These are phyloP conservation scores for Amaurobius ferox DNA, from an alignment of 2,888 invertebrate species.

Conservation along the genomic window DNA sequence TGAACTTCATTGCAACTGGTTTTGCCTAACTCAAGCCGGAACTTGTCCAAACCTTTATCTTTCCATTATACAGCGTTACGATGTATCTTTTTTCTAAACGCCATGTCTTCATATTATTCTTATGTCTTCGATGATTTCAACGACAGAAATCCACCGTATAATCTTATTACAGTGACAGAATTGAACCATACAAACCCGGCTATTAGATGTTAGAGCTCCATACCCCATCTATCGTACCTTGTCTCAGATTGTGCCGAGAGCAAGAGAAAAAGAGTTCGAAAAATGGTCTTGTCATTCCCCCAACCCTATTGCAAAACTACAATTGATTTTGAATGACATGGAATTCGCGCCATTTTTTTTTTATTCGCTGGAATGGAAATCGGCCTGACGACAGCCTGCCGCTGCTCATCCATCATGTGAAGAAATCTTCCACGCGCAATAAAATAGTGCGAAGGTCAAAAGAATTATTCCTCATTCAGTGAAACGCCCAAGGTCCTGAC, in stretches of 20 bases:
- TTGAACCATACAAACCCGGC: background rate
- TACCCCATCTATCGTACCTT: conserved; percentile 33
- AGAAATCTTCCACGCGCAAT: conserved; percentile 70
- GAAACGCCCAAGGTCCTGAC: conserved; percentile 50
- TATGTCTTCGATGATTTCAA: background rate
- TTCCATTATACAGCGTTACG: background rate
- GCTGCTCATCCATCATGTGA: conserved; percentile 66
- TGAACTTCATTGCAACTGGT: too few species aligned
- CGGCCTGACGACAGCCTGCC: conserved; percentile 54
- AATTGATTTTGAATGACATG: conserved; percentile 71
- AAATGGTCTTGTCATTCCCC: conserved; percentile 17
- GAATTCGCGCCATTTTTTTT: conserved; percentile 52
- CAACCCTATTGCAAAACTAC: conserved; percentile 44
- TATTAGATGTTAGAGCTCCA: conserved; percentile 15
- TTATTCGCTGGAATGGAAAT: conserved; percentile 37
- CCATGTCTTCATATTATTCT: background rate
- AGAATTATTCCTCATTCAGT: conserved; percentile 56
- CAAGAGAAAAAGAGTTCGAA: conserved; percentile 30
- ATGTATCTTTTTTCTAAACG: background rate
- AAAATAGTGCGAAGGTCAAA: conserved; percentile 50
- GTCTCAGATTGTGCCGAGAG: conserved; percentile 47
- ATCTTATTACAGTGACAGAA: conserved; percentile 16
- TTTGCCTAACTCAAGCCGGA: background rate
- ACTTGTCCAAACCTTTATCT: background rate
- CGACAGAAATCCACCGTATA: conserved; percentile 17